These are phyloP conservation scores for Nematolebias whitei DNA, from an alignment of 2,113 vertebrate genomes.

Conservation along the genomic window DNA sequence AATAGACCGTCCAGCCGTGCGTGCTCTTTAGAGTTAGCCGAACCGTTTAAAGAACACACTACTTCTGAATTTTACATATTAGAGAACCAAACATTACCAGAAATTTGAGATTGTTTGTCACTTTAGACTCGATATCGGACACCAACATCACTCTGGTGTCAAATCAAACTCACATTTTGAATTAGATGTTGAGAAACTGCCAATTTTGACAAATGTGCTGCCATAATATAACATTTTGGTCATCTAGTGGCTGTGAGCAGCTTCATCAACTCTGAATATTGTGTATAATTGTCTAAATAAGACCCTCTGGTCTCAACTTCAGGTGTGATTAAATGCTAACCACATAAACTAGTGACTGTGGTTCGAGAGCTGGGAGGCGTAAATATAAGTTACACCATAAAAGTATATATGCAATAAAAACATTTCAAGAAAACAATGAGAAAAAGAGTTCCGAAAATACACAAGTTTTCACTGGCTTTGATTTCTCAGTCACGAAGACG, in stretches of 20 bases:
- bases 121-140: background rate
- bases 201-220: background rate
- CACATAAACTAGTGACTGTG: too few relatives aligned
- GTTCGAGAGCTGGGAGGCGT: background rate
- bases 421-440: too few relatives aligned
- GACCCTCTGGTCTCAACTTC: conserved; percentile 5
- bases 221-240: background rate
- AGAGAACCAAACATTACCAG: conserved; percentile 11
- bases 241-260: background rate
- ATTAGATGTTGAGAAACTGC: too few relatives aligned
- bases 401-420: too few relatives aligned
- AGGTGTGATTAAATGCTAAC: conserved; percentile 3
- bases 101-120: background rate
- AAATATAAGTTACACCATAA: conserved; percentile 6
- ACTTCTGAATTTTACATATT: conserved; percentile 15
- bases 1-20: conserved; percentile 54
- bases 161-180: background rate
- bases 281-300: conserved; percentile 1
- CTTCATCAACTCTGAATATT: background rate
- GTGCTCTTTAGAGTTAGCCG: conserved; percentile 22
- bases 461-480: too few relatives aligned
- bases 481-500: too few relatives aligned
- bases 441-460: too few relatives aligned
- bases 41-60: conserved; percentile 3
- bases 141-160: background rate